Conservation (phyloP, 2,797 vertebrate species). For the Distichodus sexfasciatus region DNA sequence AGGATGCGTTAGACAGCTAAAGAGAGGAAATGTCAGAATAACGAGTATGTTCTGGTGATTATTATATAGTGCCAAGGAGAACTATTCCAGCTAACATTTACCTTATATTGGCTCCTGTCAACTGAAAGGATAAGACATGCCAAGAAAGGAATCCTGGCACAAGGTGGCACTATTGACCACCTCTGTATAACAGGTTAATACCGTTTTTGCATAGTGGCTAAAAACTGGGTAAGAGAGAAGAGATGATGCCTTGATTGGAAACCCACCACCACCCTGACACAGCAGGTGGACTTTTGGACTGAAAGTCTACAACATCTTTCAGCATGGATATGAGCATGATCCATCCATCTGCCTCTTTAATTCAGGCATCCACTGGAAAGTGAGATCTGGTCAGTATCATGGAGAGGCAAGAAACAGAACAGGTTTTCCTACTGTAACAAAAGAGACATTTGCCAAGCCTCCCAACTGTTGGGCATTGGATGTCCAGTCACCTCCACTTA, state of each 20-base stretch:
- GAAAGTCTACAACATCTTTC: conserved; percentile 8
- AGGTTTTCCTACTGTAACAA: conserved; percentile 16
- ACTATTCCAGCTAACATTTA: neutral
- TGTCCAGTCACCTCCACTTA: conserved; percentile 2
- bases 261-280: conserved; percentile 4
- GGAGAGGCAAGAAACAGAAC: conserved; percentile 19
- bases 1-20: conserved; percentile 2
- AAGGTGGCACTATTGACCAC: conserved; percentile 60
- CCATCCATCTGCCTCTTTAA: conserved; percentile 58
- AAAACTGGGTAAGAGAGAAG: neutral
- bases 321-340: conserved; percentile 8
- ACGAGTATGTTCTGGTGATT: neutral
- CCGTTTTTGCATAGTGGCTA: neutral
- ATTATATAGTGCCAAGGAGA: neutral
- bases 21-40: neutral
- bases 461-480: neutral
- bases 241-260: neutral
- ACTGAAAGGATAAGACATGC: neutral
- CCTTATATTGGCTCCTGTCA: neutral
- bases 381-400: conserved; percentile 12
- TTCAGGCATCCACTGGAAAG: conserved; percentile 47
- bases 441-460: conserved; percentile 15
- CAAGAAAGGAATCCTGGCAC: conserved; percentile 30
- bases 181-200: neutral
- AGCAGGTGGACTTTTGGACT: conserved; percentile 15